A percentile compares a stretch with the other conserved stretches of the same genome.
Evolutionary conservation across 2,113 vertebrate species (phyloP).

Genomic region (Aspiorhynchus laticeps): DNA sequence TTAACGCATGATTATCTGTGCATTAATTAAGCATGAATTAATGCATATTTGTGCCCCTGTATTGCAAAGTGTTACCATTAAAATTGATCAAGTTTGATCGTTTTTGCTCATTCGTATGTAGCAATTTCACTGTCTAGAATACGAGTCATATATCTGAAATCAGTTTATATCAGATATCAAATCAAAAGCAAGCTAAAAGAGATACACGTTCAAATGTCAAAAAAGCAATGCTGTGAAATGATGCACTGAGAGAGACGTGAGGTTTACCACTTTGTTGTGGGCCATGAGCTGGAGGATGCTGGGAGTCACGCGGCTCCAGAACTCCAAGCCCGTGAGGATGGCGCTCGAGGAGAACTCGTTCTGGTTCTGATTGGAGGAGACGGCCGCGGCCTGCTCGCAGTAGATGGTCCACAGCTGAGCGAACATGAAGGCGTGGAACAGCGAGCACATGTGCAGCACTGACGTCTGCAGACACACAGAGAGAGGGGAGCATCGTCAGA

Average conservation of each 20-base stretch:
- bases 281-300: conserved; percentile 99
- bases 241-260: not conserved
- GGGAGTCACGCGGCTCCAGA: conserved; percentile 97
- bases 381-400: conserved; percentile 94
- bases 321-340: conserved; percentile 94
- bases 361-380: conserved; percentile 88
- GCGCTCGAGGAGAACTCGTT: conserved; percentile 94
- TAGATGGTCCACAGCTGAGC: conserved; percentile 99
- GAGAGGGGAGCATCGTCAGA: not conserved
- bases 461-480: conserved; percentile 84
- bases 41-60: no score
- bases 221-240: not conserved
- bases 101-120: not conserved
- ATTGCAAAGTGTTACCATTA: no score
- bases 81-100: not conserved
- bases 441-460: conserved; percentile 97
- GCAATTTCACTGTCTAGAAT: not conserved
- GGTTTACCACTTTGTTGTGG: conserved; percentile 94
- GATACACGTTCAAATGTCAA: not conserved
- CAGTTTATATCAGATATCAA: not conserved
- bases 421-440: conserved; percentile 99
- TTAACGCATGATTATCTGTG: no score
- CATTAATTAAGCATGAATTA: no score
- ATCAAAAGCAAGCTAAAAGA: not conserved
- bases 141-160: not conserved